Evolutionary conservation across 2,888 invertebrate species (phyloP).

Genomic region (Melieria picta): DNA sequence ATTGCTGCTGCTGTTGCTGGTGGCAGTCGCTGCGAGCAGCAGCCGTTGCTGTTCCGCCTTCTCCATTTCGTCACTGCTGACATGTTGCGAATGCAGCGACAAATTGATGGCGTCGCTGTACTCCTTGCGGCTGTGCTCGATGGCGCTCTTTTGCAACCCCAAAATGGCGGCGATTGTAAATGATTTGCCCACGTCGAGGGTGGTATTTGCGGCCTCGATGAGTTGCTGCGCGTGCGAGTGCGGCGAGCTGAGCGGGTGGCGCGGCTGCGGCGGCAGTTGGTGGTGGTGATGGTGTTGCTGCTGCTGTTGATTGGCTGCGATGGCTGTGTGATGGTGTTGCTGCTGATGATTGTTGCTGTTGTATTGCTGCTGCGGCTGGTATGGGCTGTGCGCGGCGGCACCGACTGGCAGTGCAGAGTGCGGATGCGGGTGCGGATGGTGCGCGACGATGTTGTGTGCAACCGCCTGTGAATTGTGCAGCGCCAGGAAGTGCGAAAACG

Average conservation of each 20-base stretch:
- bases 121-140: slow-evolving; percentile 57
- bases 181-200: slow-evolving; percentile 72
- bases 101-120: slow-evolving; percentile 66
- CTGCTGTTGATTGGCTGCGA: slow-evolving; percentile 29
- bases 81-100: slow-evolving; percentile 54
- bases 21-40: neutral
- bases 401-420: slow-evolving; percentile 49
- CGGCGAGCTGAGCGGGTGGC: slow-evolving; percentile 36
- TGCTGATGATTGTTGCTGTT: slow-evolving; percentile 40
- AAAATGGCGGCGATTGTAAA: slow-evolving; percentile 91
- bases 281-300: slow-evolving; percentile 23
- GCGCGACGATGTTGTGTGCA: slow-evolving; percentile 8
- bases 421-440: slow-evolving; percentile 47
- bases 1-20: slow-evolving; percentile 13
- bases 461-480: slow-evolving; percentile 61
- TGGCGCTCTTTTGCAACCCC: slow-evolving; percentile 72
- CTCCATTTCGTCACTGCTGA: slow-evolving; percentile 34
- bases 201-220: slow-evolving; percentile 60
- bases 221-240: slow-evolving; percentile 56
- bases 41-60: slow-evolving; percentile 38
- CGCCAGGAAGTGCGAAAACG: slow-evolving; percentile 66
- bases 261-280: slow-evolving; percentile 22
- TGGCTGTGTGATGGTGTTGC: slow-evolving; percentile 35
- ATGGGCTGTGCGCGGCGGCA: slow-evolving; percentile 52
- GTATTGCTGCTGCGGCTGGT: slow-evolving; percentile 49